Conservation (phyloP, 1,140 invertebrate species). For the Acromyrmex echinatior region DNA sequence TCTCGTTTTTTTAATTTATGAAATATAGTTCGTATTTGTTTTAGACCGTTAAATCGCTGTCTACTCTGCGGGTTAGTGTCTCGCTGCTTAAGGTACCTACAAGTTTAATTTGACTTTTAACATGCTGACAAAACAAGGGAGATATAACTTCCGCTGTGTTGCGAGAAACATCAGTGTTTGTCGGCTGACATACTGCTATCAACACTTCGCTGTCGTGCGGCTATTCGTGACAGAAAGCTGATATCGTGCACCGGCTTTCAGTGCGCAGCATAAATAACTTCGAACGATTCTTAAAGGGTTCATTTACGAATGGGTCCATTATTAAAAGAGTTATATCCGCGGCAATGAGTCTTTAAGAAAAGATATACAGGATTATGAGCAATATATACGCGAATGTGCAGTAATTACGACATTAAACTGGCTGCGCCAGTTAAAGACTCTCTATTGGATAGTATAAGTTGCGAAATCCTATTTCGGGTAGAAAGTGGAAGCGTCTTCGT, state of each 20-base stretch:
- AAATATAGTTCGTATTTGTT: not conserved
- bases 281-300: not conserved
- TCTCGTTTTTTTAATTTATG: not conserved
- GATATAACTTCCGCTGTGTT: slow-evolving; percentile 22
- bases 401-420: slow-evolving; percentile 27
- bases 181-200: slow-evolving; percentile 75
- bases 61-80: not conserved
- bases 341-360: not conserved
- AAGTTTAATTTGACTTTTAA: slow-evolving; percentile 43
- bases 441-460: slow-evolving; percentile 46
- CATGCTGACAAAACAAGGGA: slow-evolving; percentile 22
- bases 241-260: slow-evolving; percentile 67
- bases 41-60: slow-evolving; percentile 11
- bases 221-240: slow-evolving; percentile 81
- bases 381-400: not conserved
- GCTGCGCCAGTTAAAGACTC: slow-evolving; percentile 42
- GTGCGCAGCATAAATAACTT: slow-evolving; percentile 68
- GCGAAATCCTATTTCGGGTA: slow-evolving; percentile 65
- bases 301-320: slow-evolving; percentile 11
- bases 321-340: slow-evolving; percentile 26
- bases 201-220: slow-evolving; percentile 67
- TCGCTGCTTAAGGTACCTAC: slow-evolving; percentile 8
- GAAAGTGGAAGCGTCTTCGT: slow-evolving; percentile 70
- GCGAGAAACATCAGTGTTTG: slow-evolving; percentile 14
- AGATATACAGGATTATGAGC: not conserved